Conservation (phyloP, 2,888 invertebrate species). For the Cantharis lateralis region DNA sequence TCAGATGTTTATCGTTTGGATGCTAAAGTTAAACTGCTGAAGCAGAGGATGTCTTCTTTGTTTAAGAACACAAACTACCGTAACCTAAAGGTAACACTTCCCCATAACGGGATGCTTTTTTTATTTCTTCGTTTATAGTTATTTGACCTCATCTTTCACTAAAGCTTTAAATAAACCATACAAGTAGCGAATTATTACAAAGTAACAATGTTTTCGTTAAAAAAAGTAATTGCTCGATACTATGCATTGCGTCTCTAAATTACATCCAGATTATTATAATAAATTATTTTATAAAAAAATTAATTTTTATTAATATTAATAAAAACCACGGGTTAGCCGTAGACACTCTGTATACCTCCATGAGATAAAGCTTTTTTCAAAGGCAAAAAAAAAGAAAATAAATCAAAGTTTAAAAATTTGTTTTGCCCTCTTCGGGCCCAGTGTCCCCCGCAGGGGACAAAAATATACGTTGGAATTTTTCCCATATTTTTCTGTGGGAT, state of each 20-base stretch:
- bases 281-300: too few relatives aligned
- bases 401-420: too few relatives aligned
- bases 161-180: not conserved
- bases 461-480: too few relatives aligned
- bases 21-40: constrained; percentile 20
- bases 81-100: constrained; percentile 30
- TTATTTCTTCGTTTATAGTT: constrained; percentile 14
- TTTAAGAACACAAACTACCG: constrained; percentile 24
- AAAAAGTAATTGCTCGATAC: too few relatives aligned
- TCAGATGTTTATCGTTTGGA: constrained; percentile 21
- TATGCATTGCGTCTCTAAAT: not conserved
- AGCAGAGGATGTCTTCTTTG: constrained; percentile 18
- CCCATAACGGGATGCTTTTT: constrained; percentile 27
- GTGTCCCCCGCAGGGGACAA: too few relatives aligned
- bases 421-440: too few relatives aligned
- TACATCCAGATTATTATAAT: not conserved
- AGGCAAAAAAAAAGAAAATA: too few relatives aligned
- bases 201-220: not conserved
- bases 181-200: not conserved
- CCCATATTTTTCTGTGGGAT: too few relatives aligned
- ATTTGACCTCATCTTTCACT: constrained; percentile 12
- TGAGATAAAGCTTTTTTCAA: too few relatives aligned
- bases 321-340: too few relatives aligned
- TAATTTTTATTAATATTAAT: too few relatives aligned
- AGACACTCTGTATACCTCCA: too few relatives aligned